These are phyloP conservation scores for Aleiodes sp. DNA, from an alignment of 1,140 invertebrate species.

Conservation along the genomic window DNA sequence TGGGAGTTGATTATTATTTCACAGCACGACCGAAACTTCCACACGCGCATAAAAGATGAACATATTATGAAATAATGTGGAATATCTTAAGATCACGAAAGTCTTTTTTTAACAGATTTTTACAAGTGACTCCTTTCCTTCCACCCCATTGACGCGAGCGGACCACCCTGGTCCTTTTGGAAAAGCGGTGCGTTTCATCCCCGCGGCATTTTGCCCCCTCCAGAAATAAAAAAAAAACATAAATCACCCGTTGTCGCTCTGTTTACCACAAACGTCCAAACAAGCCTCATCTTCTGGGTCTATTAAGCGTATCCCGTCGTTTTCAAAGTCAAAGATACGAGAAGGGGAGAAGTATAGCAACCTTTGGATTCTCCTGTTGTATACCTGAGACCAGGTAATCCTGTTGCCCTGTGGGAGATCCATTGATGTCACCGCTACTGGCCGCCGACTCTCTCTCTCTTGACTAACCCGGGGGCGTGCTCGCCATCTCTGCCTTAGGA, in stretches of 20 bases:
- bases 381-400: constrained; percentile 44
- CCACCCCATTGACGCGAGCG: constrained; percentile 13
- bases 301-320: constrained; percentile 57
- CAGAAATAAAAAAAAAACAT: constrained; percentile 40
- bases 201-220: neutral
- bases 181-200: constrained; percentile 59
- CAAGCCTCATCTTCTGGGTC: constrained; percentile 55
- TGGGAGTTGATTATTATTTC: neutral
- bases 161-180: constrained; percentile 43
- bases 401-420: constrained; percentile 29
- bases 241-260: constrained; percentile 64
- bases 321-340: constrained; percentile 36
- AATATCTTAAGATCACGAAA: neutral
- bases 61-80: neutral
- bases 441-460: neutral
- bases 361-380: neutral
- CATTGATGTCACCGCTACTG: constrained; percentile 63
- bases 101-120: neutral
- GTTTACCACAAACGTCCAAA: constrained; percentile 67
- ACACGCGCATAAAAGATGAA: neutral
- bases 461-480: constrained; percentile 31
- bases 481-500: constrained; percentile 24
- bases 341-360: constrained; percentile 9
- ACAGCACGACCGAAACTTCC: too few species aligned
- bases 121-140: neutral